Base-by-base conservation (phyloP, 2,113 vertebrate genomes). In the Copsychus sechellarum region DNA sequence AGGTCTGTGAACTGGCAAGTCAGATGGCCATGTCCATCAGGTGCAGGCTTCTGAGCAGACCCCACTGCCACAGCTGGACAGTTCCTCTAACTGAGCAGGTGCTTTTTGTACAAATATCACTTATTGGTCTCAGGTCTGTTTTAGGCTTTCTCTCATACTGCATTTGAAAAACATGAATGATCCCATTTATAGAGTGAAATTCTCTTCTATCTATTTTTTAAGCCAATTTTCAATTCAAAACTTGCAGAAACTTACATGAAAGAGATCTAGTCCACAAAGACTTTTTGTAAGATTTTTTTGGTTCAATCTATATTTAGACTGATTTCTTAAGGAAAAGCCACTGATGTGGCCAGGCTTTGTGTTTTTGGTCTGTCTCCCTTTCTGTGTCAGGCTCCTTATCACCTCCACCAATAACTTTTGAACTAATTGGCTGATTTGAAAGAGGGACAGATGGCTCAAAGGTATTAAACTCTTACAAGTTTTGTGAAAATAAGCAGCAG, bases 371-470 rank as follows among this genome's bases (percentile, higher is more conserved):
- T 36, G 47, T 74, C 34, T 51, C 43, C 40, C 36, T 82, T 72
- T 74, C 69, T 74, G 38, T 60, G 53, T 76, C 34, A 84, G 70
- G 33, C 50, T 90, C 76, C 76, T 88, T 74, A 57, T 48, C 0
- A 0, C 60, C 33, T 81, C 38, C 62, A 65, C 58, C 54, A 36
- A 17, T 28, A 92, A 93, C 54, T 96, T 96, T 83, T 71, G 67
- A 93, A 83, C 0, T 0, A 93, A 90, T n/a, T 90, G 80, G 58
- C 42, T 88, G 60, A 83, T 86, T 78, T 93, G 71, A 93, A 85
- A 90, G 61, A 81, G 61, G 90, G 72, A 86, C 95, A 95, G 94
- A 96, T 95, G 96, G 96, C 80, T 94, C 83, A 78, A 88, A 93
- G 92, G 80, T 91, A 97, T 91, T 95, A 95, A 93, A 92, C 80